These are phyloP conservation scores for Achroia grisella DNA, from an alignment of 1,140 invertebrate species.

Conservation along the genomic window DNA sequence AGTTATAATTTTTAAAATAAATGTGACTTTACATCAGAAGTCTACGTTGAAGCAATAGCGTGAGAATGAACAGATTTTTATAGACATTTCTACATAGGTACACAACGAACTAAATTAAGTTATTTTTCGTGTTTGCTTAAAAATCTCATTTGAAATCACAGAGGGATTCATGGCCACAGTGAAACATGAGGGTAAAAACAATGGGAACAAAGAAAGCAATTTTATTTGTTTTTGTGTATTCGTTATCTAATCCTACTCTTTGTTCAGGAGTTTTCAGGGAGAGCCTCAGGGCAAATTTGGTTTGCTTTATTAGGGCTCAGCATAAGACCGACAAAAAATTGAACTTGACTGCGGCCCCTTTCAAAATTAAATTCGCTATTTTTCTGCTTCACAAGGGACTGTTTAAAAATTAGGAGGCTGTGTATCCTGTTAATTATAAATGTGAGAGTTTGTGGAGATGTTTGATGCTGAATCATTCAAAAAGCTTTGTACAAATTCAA, in stretches of 20 bases:
- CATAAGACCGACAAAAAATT: constrained; percentile 12
- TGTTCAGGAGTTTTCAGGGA: constrained; percentile 20
- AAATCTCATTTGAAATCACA: constrained; percentile 5
- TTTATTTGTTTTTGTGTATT: constrained; percentile 31
- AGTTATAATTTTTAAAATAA: too few relatives aligned
- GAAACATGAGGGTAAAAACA: constrained; percentile 17
- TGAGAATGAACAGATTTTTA: too few relatives aligned
- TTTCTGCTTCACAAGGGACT: too few relatives aligned
- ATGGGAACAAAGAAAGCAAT: constrained; percentile 19
- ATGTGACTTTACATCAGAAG: too few relatives aligned
- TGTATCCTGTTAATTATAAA: not conserved
- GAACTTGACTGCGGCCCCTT: not conserved
- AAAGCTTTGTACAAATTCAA: too few relatives aligned
- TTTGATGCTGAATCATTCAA: too few relatives aligned
- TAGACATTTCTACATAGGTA: too few relatives aligned
- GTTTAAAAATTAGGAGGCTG: not conserved
- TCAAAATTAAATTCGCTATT: not conserved
- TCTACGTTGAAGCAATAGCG: too few relatives aligned
- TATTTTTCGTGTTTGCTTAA: not conserved
- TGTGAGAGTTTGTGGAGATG: too few relatives aligned
- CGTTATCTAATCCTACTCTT: constrained; percentile 31
- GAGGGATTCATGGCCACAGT: constrained; percentile 3
- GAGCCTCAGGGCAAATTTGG: constrained; percentile 23
- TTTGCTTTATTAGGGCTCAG: constrained; percentile 18
- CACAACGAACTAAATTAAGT: too few relatives aligned